Conservation (phyloP, 2,797 vertebrate species). For the Naso thynnoides region DNA sequence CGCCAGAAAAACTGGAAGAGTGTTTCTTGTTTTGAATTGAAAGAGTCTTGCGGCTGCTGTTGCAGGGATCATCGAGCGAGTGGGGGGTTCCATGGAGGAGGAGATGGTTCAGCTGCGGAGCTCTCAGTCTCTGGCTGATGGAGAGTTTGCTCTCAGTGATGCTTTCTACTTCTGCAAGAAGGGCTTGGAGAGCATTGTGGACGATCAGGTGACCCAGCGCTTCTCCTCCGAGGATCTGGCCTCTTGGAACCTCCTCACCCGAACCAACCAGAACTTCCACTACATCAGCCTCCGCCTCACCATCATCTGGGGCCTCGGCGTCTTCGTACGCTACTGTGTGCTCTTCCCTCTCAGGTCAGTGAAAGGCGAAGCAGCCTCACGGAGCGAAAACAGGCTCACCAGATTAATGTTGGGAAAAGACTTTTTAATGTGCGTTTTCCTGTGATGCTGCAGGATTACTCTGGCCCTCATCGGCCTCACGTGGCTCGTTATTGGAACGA, state of each 20-base stretch:
- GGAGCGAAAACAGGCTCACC: too few species aligned
- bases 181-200: slow-evolving; percentile 93
- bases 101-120: slow-evolving; percentile 86
- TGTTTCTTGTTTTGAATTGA: too few species aligned
- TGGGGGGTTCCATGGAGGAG: slow-evolving; percentile 90
- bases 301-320: slow-evolving; percentile 92
- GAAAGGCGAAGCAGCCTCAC: background rate
- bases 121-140: slow-evolving; percentile 57
- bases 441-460: slow-evolving; percentile 82
- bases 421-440: background rate
- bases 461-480: slow-evolving; percentile 91
- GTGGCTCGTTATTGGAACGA: slow-evolving; percentile 91
- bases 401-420: too few species aligned
- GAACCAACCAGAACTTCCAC: slow-evolving; percentile 94
- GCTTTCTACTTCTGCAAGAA: slow-evolving; percentile 93
- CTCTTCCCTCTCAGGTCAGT: slow-evolving; percentile 92
- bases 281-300: slow-evolving; percentile 94
- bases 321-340: slow-evolving; percentile 91
- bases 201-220: slow-evolving; percentile 94
- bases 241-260: slow-evolving; percentile 97
- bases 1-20: too few species aligned
- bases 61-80: slow-evolving; percentile 92
- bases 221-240: slow-evolving; percentile 97
- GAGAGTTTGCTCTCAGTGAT: slow-evolving; percentile 90
- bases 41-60: too few species aligned